Conservation (phyloP, 92 coral and sea anemone genomes). For the Porites rus region DNA sequence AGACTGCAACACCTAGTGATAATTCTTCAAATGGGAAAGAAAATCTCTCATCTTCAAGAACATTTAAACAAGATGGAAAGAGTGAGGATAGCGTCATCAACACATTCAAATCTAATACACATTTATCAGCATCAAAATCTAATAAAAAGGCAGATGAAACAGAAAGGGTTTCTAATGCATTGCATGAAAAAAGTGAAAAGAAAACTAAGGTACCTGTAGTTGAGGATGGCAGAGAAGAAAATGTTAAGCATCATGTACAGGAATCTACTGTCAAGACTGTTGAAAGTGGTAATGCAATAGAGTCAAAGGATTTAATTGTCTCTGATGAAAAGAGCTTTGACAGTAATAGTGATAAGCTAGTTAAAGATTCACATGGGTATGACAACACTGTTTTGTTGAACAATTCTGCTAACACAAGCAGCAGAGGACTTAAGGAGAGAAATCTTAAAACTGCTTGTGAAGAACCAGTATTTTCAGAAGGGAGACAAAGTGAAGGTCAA, state of each 20-base stretch:
- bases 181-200: background rate
- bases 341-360: background rate
- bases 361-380: background rate
- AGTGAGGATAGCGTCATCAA: background rate
- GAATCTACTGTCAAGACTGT: slow-evolving; percentile 2
- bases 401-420: background rate
- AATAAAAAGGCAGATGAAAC: background rate
- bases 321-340: background rate
- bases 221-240: background rate
- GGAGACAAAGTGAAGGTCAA: background rate
- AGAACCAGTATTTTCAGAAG: background rate
- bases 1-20: background rate
- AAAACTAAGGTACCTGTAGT: background rate
- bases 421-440: background rate
- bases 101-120: background rate
- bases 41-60: background rate
- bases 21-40: background rate
- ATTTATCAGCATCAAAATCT: background rate
- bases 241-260: background rate
- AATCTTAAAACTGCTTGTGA: background rate
- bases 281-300: background rate
- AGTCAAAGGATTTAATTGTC: background rate
- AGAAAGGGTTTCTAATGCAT: background rate
- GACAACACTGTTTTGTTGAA: background rate
- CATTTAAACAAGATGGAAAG: background rate